Base-by-base conservation (phyloP, 2,888 invertebrate genomes). In the Sarcophaga carnaria region DNA sequence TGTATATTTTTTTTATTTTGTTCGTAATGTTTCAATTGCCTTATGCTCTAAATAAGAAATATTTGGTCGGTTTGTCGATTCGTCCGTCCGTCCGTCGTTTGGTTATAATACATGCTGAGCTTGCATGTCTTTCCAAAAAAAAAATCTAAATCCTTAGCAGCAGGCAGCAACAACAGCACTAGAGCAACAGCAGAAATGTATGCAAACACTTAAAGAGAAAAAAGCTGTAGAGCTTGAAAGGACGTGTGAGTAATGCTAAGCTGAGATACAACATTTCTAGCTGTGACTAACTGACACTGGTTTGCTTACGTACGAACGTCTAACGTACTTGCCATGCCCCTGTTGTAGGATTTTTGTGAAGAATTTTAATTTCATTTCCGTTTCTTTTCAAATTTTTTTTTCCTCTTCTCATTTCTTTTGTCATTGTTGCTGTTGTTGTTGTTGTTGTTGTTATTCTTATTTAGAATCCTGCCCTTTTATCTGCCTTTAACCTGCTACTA, bases 331-430 rank as follows among this genome's bases (percentile, higher is more conserved):
- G 2, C 10, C 62, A 17, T 79, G 79, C 70, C 79, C 63, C 79
- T 79, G 54, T 54, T 14, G 37, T 60, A n/a, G 66, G 64, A 80
- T 72, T 76, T 71, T 76, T 76, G 81, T 76, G 22, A 67, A 76
- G 84, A 87, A 87, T 87, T 87, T 84, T 87, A 84, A 87, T 84
- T 87, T 84, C 76, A 82, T 84, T 87, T 84, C 84, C 81, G 75
- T 87, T 87, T 70, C 37, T 45, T 37, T 54, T 76, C 25, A 10
- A 25, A 11, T 49, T 20, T 60, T 75, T 75, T 70, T 45, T 77
- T 12, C 27, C 75, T 64, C 59, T 27, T 71, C 66, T 66, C 37
- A 37, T 67, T 62, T 59, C 45, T 66, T 64, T 70, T 76, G 60
- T n/a, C 22, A 63, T 83, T 70, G 59, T 74, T 80, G 74, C 20